These are phyloP conservation scores for Scomber japonicus DNA, from an alignment of 2,113 vertebrate species.

Conservation along the genomic window DNA sequence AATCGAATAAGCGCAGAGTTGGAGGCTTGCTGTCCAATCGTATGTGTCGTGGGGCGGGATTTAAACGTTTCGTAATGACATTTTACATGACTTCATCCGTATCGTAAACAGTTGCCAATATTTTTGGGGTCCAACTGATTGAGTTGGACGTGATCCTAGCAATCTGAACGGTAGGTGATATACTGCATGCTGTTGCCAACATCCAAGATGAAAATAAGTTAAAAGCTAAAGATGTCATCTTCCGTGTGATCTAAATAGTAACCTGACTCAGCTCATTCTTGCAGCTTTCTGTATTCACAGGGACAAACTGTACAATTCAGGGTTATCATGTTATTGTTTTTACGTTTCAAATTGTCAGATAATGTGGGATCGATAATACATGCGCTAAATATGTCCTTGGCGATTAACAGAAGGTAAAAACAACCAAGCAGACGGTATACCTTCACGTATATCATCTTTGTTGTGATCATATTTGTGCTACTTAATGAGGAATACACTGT, in stretches of 20 bases:
- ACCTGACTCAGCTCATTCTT: neutral
- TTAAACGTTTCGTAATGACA: constrained; percentile 5
- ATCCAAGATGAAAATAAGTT: neutral
- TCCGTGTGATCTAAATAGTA: neutral
- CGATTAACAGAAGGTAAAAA: neutral
- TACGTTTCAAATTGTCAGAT: neutral
- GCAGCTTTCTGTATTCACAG: neutral
- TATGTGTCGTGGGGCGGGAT: constrained; percentile 7
- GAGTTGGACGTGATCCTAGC: neutral
- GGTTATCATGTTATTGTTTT: neutral
- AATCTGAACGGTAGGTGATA: constrained; percentile 42
- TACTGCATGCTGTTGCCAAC: neutral
- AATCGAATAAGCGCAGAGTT: neutral
- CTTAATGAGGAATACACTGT: neutral
- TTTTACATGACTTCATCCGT: too few species aligned
- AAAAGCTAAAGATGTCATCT: neutral
- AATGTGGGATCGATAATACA: neutral
- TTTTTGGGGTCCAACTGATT: rapidly evolving
- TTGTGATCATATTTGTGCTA: neutral
- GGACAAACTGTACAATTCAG: neutral
- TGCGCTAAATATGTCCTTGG: neutral
- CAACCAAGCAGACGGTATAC: neutral
- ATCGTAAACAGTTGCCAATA: neutral
- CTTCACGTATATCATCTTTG: neutral
- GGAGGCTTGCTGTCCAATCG: neutral